Evolutionary conservation across 2,113 vertebrate species (phyloP), one percentile per base, ranked within the genome.

Genomic region (Carassius gibelio): DNA sequence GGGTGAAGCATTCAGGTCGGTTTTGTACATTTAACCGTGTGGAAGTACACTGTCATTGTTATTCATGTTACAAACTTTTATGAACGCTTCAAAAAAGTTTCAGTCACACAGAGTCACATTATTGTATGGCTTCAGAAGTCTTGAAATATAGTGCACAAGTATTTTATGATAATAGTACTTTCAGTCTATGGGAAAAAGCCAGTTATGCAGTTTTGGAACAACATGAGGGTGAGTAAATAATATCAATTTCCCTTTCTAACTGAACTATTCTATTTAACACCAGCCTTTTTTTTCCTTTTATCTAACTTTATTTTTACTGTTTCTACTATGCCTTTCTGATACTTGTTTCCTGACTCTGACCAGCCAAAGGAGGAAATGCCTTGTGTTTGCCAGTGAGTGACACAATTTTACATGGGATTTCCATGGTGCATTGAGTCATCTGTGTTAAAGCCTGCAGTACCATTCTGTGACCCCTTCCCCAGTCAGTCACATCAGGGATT

Each of bases 401-500:
- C 88, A 90, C 71, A 82, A 48, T 90, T 89, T 88, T 87, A 81
- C 88, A 86, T 88, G 81, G 90, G 91, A 93, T 93, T 95, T 94
- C 89, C 79, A 87, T 21, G 52, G 93, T 88, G 85, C 85, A 71
- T 84, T 85, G 72, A 87, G 72, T 90, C 59, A 80, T 90, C 84
- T 86, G 78, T 82, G 87, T 92, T 92, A 90, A 93, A 91, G 90
- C 91, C 88, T 38, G 6, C 88, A 86, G 91, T 93, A 91, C 92
- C 90, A 90, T 87, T 88, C 88, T 8, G 91, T 93, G 93, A 93
- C 92, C 91, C 84, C 79, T 90, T 89, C 82, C 48, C 79, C 82
- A 69, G 85, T 84, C 89, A 86, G 87, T 79, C 85, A 89, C 91
- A 89, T 88, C 88, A 86, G 80, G 93, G 93, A 93, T 94, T 93